Base-by-base conservation (phyloP, 2,888 invertebrate genomes). In the Drosophila pullipes region DNA sequence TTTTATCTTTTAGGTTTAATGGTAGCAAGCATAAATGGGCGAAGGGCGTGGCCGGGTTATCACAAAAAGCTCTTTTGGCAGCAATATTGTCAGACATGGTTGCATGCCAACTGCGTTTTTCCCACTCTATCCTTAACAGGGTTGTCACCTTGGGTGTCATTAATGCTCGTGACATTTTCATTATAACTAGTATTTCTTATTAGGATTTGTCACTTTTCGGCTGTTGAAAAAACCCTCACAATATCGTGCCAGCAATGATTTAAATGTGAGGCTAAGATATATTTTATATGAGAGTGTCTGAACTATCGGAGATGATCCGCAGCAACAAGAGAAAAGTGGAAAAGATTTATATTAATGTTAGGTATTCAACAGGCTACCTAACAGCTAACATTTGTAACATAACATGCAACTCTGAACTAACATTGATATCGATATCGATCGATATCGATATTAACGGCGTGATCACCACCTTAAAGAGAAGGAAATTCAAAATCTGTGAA, bases 121-220 rank as follows among this genome's bases (percentile, higher is more conserved):
- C 47, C 28, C 65, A 22, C 31, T 39, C 13, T 13, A 3, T 30
- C 28, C 18, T 28, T 50, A 70, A 71, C 74, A 62, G 70, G 61
- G 81, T 70, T 91, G 91, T 91, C 87, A 87, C 91, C 90, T 88
- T 91, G 90, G 85, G 91, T 91, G 91, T 91, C 91, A 92, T 91
- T 89, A 91, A 92, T 91, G 92, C 89, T 91, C 82, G 78, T 92
- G 91, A 92, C 92, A 89, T 91, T 91, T 91, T 91, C 91, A 92
- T 91, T 92, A 89, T 89, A 91, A 74, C 80, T 76, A 82, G 76
- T 76, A 71, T 66, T 66, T 74, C 33, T 61, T 52, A 59, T 49
- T 54, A 39, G 50, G 74, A 53, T 63, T 69, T 64, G 74, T 61
- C 61, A 65, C 64, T 33, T 57, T 68, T 78, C 31, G 68, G 52